Evolutionary conservation across 1,140 invertebrate genomes (phyloP), one percentile per base, ranked within the genome.

Genomic region (Solenopsis fugax): DNA sequence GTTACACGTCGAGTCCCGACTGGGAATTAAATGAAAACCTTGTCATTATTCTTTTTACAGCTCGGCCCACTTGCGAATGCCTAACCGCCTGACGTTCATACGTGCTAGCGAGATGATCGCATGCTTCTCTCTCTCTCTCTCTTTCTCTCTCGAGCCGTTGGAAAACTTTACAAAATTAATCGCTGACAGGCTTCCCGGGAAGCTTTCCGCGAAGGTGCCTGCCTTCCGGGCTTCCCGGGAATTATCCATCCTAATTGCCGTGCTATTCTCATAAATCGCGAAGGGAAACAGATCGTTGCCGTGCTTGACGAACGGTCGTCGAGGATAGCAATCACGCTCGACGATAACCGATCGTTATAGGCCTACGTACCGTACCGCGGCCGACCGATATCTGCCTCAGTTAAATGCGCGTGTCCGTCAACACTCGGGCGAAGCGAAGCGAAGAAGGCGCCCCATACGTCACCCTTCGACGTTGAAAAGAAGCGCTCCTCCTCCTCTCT

Each of bases 261-360:
- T 37, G 48, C 52, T 60, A 58, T 58, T 81, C 60, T 81, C 65
- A 50, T 72, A 71, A 86, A 86, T 86, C 77, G 56, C 77, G 54
- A 29, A 18, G 10, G 18, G 29, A 86, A 16, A 10, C 56, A 37
- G 34, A n/a, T 58, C 34, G 37, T 67, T 69, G 41, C 50, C 24
- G 75, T 9, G 52, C 16, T 48, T 18, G 64, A 69, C 29, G 76
- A 73, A 69, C 54, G 76, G 18, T 29, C 45, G 37, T 16, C 10
- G 54, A 71, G 45, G 12, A 81, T 81, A 41, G 77, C 77, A 86
- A 81, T 86, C 75, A 60, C 62, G 41, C 50, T 69, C n/a, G 50
- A 48, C 16, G 48, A 71, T 62, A 82, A 86, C 45, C 62, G 85
- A 86, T 86, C 65, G 77, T 86, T 81, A 86, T 18, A 50, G 24